Percentiles rank a stretch among this genome's conserved stretches.
Evolutionary conservation across 1,140 invertebrate genomes (phyloP).

Genomic region (Drosophila virilis): DNA sequence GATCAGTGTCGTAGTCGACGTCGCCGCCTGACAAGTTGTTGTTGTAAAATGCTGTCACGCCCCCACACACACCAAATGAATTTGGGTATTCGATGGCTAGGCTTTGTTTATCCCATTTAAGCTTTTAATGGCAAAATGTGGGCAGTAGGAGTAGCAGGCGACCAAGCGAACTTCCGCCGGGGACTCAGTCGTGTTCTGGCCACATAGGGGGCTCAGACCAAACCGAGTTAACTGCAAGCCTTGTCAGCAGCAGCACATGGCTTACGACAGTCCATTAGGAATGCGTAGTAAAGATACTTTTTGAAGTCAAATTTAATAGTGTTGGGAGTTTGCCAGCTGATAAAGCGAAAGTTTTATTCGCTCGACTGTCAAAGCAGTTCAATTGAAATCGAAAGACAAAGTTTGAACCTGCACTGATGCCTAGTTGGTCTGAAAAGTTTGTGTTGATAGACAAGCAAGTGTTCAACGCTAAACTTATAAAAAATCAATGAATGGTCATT

Average conservation of each 20-base stretch:
- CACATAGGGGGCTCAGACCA: background rate
- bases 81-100: slow-evolving; percentile 25
- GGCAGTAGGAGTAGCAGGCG: slow-evolving; percentile 31
- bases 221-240: slow-evolving; percentile 10
- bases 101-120: slow-evolving; percentile 67
- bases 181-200: slow-evolving; percentile 10
- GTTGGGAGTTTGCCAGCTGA: slow-evolving; percentile 11
- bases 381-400: slow-evolving; percentile 2
- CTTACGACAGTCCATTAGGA: slow-evolving; percentile 21
- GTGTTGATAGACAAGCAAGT: too few relatives aligned
- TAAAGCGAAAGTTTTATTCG: slow-evolving; percentile 12
- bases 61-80: slow-evolving; percentile 6
- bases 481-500: background rate
- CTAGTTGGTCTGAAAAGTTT: slow-evolving; percentile 1
- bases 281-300: slow-evolving; percentile 10
- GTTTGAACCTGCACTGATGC: background rate
- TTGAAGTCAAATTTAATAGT: slow-evolving; percentile 20
- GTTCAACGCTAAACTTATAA: background rate
- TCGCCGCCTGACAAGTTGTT: background rate
- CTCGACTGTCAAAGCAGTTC: slow-evolving; percentile 12
- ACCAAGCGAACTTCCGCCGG: slow-evolving; percentile 56
- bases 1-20: slow-evolving; percentile 33
- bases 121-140: slow-evolving; percentile 58
- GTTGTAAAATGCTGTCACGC: slow-evolving; percentile 36
- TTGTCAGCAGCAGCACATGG: background rate